phyloP scores from a whole-genome alignment of 2,797 vertebrate genomes.

The Scarus forsteni region DNA sequence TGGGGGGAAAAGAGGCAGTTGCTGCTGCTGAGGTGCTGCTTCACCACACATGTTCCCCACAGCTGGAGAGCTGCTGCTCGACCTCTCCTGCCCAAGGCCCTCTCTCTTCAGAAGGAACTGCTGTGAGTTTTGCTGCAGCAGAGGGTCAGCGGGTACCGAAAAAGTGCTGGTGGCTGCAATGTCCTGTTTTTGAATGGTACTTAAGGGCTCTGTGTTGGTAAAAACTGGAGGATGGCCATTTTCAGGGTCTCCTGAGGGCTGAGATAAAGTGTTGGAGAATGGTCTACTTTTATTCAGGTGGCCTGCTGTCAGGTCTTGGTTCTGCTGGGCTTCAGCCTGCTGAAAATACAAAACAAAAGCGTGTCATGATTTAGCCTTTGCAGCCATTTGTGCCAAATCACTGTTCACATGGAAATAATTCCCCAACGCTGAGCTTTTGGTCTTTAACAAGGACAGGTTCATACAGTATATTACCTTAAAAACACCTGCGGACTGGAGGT shows the following conservation, averaged over 20 bases:
- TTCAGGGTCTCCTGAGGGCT: slow-evolving; percentile 88
- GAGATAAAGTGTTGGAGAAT: slow-evolving; percentile 87
- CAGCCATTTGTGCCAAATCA: too few relatives aligned
- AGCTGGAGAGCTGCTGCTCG: slow-evolving; percentile 76
- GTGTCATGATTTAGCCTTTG: too few relatives aligned
- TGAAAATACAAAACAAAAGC: slow-evolving; percentile 31
- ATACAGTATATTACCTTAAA: slow-evolving; percentile 84
- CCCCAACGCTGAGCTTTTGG: too few relatives aligned
- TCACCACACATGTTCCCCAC: slow-evolving; percentile 90
- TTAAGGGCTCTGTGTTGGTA: slow-evolving; percentile 86
- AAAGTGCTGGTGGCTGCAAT: slow-evolving; percentile 87
- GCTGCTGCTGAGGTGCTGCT: slow-evolving; percentile 85
- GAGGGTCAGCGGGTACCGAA: slow-evolving; percentile 86
- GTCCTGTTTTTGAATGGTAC: slow-evolving; percentile 93
- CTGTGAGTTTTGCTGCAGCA: slow-evolving; percentile 90
- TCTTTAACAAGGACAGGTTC: not conserved
- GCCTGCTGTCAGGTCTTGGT: slow-evolving; percentile 84
- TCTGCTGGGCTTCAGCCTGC: slow-evolving; percentile 87
- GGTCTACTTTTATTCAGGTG: slow-evolving; percentile 84
- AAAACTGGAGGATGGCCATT: slow-evolving; percentile 87
- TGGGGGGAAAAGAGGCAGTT: slow-evolving; percentile 89
- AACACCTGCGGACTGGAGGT: slow-evolving; percentile 85
- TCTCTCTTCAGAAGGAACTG: slow-evolving; percentile 89
- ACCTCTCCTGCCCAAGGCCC: slow-evolving; percentile 86
- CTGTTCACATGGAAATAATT: too few relatives aligned